Percentiles rank a stretch among this genome's conserved stretches.
Conservation (phyloP, 2,113 vertebrate genomes). For the Steatornis caripensis region DNA sequence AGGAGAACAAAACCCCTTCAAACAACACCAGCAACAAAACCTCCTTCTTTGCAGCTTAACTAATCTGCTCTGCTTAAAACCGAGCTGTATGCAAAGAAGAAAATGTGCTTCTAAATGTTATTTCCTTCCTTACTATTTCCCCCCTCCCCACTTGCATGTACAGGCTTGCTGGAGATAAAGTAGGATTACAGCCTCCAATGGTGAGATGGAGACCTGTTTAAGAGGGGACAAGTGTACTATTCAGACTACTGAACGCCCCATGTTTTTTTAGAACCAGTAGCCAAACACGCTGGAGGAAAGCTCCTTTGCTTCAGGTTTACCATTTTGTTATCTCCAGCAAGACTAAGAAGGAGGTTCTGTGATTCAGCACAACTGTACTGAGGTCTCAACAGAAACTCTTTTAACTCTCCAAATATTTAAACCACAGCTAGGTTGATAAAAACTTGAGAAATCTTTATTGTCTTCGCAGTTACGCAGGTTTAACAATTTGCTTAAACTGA, state of each 20-base stretch:
- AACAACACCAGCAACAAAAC: not conserved
- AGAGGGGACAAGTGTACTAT: not conserved
- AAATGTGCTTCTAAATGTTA: not conserved
- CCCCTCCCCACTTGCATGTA: fast-evolving
- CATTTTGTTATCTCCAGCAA: not conserved
- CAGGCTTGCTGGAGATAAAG: not conserved
- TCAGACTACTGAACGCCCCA: not conserved
- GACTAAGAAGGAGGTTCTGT: not conserved
- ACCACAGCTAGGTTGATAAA: not conserved
- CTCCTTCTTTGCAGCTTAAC: not conserved
- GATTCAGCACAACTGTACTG: not conserved
- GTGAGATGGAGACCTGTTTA: not conserved
- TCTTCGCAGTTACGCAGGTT: not conserved
- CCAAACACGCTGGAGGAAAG: not conserved
- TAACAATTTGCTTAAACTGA: not conserved
- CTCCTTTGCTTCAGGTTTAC: not conserved
- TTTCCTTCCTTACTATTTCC: not conserved
- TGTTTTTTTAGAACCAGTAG: not conserved
- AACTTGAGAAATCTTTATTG: not conserved
- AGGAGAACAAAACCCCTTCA: not conserved
- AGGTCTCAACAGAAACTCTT: not conserved
- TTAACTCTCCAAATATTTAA: not conserved
- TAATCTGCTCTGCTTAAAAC: not conserved
- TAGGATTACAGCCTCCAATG: not conserved
- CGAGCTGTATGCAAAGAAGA: not conserved